These are phyloP conservation scores for Exephanes ischioxanthus DNA, from an alignment of 2,888 invertebrate species.

Conservation along the genomic window DNA sequence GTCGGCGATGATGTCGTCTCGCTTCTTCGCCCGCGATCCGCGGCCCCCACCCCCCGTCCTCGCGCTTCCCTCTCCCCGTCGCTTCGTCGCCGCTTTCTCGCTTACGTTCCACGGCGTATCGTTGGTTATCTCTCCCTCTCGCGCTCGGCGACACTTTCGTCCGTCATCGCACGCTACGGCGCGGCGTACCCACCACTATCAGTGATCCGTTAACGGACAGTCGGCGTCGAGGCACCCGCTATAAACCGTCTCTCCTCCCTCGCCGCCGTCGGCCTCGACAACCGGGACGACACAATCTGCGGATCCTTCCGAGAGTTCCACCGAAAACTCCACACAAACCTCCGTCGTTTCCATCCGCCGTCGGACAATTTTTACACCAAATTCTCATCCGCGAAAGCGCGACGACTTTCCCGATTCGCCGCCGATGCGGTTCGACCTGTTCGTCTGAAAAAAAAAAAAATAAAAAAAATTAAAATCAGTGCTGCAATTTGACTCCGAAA, in stretches of 20 bases:
- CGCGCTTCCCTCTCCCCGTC: constrained; percentile 24
- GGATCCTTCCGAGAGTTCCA: background rate
- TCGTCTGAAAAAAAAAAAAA: background rate
- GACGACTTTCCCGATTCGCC: background rate
- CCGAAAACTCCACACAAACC: background rate
- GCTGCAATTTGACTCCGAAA: background rate
- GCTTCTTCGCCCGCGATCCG: constrained; percentile 50
- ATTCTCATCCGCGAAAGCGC: background rate
- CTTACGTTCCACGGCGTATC: constrained; percentile 14
- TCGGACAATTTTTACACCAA: background rate
- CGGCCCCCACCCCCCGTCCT: background rate
- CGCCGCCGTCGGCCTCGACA: constrained; percentile 19
- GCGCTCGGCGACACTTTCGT: constrained; percentile 70
- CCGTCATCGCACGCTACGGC: constrained; percentile 77
- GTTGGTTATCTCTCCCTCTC: constrained; percentile 22
- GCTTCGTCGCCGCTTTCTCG: constrained; percentile 15
- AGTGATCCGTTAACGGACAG: constrained; percentile 82
- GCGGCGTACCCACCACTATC: constrained; percentile 76
- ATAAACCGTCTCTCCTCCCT: constrained; percentile 76
- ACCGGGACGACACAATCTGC: constrained; percentile 3
- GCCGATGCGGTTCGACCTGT: background rate
- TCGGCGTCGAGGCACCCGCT: constrained; percentile 81
- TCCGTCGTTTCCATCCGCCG: background rate
- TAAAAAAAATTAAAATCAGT: background rate
- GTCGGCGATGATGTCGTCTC: background rate